These are phyloP conservation scores for Cheilinus undulatus DNA, from an alignment of 2,113 vertebrate species.

Conservation along the genomic window DNA sequence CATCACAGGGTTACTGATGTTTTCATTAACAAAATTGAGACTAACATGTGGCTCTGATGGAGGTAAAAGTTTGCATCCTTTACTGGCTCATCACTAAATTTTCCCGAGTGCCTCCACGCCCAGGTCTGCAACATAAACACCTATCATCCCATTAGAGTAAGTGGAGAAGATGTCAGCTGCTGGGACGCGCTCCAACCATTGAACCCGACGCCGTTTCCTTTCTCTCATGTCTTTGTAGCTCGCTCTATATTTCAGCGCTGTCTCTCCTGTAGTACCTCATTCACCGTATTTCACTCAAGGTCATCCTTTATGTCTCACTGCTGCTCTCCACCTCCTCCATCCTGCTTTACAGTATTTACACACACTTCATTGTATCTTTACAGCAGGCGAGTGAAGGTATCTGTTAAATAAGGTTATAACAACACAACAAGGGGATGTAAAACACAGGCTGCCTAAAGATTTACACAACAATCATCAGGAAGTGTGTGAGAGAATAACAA, in stretches of 20 bases:
- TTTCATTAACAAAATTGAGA: neutral
- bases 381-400: neutral
- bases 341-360: slow-evolving; percentile 3
- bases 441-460: slow-evolving; percentile 9
- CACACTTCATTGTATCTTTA: slow-evolving; percentile 35
- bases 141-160: slow-evolving; percentile 63
- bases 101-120: slow-evolving; percentile 8
- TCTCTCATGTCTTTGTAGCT: slow-evolving; percentile 22
- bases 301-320: slow-evolving; percentile 46
- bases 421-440: slow-evolving; percentile 32
- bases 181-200: slow-evolving; percentile 56
- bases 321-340: slow-evolving; percentile 25
- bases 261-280: slow-evolving; percentile 34
- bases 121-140: slow-evolving; percentile 49
- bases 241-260: slow-evolving; percentile 27
- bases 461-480: slow-evolving; percentile 28
- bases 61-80: slow-evolving; percentile 24
- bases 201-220: slow-evolving; percentile 49
- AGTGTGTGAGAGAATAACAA: slow-evolving; percentile 19
- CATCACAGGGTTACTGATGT: slow-evolving; percentile 5
- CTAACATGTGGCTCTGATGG: neutral
- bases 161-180: slow-evolving; percentile 62
- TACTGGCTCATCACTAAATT: slow-evolving; percentile 47
- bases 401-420: slow-evolving; percentile 34
- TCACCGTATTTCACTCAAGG: slow-evolving; percentile 55